Conservation (phyloP, 2,797 vertebrate species). For the Argya squamiceps region DNA sequence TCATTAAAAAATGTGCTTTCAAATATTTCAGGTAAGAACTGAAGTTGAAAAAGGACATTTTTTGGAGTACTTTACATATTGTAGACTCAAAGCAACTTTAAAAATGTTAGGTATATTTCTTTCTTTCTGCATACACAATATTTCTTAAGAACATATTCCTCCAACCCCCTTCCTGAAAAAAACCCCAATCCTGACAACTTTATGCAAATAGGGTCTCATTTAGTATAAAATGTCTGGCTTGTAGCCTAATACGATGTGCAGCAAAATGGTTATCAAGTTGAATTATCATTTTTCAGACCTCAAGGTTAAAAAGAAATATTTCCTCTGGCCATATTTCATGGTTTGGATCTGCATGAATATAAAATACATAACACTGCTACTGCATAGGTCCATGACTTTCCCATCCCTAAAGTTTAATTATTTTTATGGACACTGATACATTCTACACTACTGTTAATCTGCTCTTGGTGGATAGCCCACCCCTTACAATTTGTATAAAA, state of each 20-base stretch:
- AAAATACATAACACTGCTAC: neutral
- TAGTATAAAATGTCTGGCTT: neutral
- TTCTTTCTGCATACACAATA: neutral
- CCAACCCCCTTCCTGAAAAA: neutral
- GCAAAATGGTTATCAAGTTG: neutral
- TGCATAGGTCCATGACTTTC: neutral
- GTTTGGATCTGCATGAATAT: neutral
- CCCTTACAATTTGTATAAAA: neutral
- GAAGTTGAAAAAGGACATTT: neutral
- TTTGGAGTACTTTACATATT: neutral
- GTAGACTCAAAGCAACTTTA: neutral
- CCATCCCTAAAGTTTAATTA: neutral
- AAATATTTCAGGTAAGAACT: neutral
- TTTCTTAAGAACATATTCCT: neutral
- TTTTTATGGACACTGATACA: neutral
- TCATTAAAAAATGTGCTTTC: neutral
- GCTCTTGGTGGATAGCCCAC: neutral
- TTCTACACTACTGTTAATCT: neutral
- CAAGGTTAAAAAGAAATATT: conserved; percentile 31
- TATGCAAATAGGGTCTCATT: conserved; percentile 15
- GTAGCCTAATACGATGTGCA: neutral
- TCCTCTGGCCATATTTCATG: neutral
- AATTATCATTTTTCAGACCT: conserved; percentile 28
- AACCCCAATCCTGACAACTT: neutral
- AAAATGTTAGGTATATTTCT: neutral